Evolutionary conservation across 2,888 invertebrate genomes (phyloP), one percentile per base, ranked within the genome.

Genomic region (Morpho helenor): DNA sequence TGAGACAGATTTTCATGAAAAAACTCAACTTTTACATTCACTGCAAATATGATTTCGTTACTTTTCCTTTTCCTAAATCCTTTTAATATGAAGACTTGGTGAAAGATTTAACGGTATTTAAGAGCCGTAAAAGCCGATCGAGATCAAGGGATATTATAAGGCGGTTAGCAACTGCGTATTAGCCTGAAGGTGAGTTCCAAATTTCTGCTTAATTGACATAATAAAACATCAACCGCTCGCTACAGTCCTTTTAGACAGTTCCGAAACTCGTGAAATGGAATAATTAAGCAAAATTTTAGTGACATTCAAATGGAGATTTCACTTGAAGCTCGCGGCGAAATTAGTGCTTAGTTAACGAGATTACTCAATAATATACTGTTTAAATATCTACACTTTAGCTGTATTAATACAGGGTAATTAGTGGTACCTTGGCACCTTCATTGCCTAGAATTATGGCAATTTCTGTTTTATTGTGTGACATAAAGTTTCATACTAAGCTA

Each of bases 191-290:
- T 62, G 52, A 64, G 67, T 69, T 70, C 71, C 73, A 81, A 82
- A 84, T 83, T 80, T 77, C 76, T 69, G 71, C 76, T 75, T 83
- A 83, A 85, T 83, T 82, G 76, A 77, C 75, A 74, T 77, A 76
- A 85, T 84, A 82, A 84, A 81, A 80, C 69, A 74, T 63, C 51
- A 60, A 57, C 54, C 52, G 43, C 50, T 64, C 59, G 53, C 51
- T 54, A 56, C 56, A 60, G 71, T 71, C 76, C 74, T 73, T 74
- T 77, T 77, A 72, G 75, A 77, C 69, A 69, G 75, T 77, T 75
- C 71, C 72, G 67, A 73, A 77, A 81, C 73, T 79, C 72, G 64
- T 65, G 66, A 70, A 74, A 72, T 72, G 70, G 73, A 77, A 78
- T 79, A 80, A 84, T 81, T 76, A 73, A 71, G 68, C 72, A 70